Conservation (phyloP, 2,888 invertebrate genomes). For the Punctoribates punctum region DNA sequence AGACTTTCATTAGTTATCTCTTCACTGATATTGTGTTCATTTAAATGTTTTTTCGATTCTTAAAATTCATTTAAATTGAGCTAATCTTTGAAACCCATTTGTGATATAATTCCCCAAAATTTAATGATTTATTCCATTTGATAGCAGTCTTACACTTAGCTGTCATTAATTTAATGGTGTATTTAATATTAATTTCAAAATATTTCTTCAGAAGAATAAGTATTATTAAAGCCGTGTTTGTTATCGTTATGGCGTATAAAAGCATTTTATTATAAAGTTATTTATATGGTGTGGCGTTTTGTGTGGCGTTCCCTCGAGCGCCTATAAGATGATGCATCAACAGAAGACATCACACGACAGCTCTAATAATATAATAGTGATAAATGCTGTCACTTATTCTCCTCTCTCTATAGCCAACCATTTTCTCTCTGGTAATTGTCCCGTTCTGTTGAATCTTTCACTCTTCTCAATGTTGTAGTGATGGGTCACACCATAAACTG, state of each 20-base stretch:
- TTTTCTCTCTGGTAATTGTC: slow-evolving; percentile 6
- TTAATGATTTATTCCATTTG: slow-evolving; percentile 30
- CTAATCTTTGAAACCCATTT: slow-evolving; percentile 21
- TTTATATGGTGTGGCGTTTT: neutral
- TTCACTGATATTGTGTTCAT: neutral
- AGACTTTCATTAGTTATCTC: slow-evolving; percentile 7
- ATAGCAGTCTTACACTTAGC: neutral
- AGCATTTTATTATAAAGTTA: slow-evolving; percentile 31
- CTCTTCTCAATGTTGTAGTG: neutral
- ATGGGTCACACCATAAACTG: slow-evolving; percentile 15
- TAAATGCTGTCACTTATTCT: slow-evolving; percentile 24
- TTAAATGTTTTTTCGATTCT: slow-evolving; percentile 18
- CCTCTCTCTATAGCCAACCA: neutral
- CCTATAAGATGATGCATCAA: slow-evolving; percentile 17
- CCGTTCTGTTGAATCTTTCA: slow-evolving; percentile 2
- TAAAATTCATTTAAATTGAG: slow-evolving; percentile 15
- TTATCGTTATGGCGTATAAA: slow-evolving; percentile 15
- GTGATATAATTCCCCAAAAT: neutral
- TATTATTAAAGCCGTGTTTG: slow-evolving; percentile 21
- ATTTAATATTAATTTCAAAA: slow-evolving; percentile 36
- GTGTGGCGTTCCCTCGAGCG: slow-evolving; percentile 25
- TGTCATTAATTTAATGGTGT: slow-evolving; percentile 34
- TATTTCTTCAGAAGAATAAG: neutral
- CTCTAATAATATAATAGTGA: slow-evolving; percentile 36
- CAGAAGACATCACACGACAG: slow-evolving; percentile 11